These are phyloP conservation scores for Goniozus legneri DNA, from an alignment of 1,140 invertebrate genomes.

Conservation along the genomic window DNA sequence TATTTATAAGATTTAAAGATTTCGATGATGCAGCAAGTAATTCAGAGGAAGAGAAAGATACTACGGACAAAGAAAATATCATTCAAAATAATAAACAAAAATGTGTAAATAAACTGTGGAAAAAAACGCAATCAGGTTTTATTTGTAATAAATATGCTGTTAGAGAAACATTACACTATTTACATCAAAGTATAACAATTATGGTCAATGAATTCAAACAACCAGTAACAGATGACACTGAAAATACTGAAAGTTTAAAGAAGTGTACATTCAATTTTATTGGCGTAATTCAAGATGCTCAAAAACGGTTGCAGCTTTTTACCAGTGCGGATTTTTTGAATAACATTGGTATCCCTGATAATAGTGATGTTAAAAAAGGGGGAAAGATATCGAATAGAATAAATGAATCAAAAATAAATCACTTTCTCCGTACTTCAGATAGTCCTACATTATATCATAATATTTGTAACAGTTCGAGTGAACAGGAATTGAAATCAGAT, in stretches of 20 bases:
- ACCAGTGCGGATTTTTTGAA: conserved; percentile 29
- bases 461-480: conserved; percentile 26
- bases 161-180: conserved; percentile 28
- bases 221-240: conserved; percentile 11
- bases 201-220: conserved; percentile 21
- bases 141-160: conserved; percentile 39
- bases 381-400: neutral
- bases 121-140: conserved; percentile 25
- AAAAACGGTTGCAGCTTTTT: conserved; percentile 38
- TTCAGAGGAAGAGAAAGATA: conserved; percentile 17
- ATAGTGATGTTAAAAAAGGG: neutral
- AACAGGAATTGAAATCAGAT: conserved; percentile 29
- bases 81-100: conserved; percentile 2
- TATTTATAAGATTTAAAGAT: conserved; percentile 40
- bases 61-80: conserved; percentile 1
- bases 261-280: conserved; percentile 21
- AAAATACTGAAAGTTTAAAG: conserved; percentile 12
- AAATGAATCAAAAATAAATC: conserved; percentile 21
- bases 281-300: conserved; percentile 28
- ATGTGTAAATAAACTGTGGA: neutral
- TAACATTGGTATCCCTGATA: conserved; percentile 13
- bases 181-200: conserved; percentile 23
- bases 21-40: conserved; percentile 22
- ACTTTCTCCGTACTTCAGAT: conserved; percentile 12
- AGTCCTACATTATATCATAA: conserved; percentile 32